phyloP scores from a whole-genome alignment of 1,140 invertebrate genomes.

The Panagrolaimus sp. region DNA sequence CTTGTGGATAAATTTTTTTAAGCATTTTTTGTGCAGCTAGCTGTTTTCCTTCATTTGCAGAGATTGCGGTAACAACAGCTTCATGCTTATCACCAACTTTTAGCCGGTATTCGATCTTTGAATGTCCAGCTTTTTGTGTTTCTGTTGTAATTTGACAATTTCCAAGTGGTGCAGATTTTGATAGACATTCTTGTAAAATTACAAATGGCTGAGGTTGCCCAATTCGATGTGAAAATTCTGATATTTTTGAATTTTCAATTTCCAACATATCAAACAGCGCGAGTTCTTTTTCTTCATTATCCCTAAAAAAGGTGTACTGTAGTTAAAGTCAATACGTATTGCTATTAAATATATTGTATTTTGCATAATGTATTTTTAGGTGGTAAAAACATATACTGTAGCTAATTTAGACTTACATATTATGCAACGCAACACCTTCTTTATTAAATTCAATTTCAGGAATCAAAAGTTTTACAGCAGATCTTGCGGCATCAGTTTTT shows the following conservation, averaged over 20 bases:
- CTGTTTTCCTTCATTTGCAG: slow-evolving; percentile 92
- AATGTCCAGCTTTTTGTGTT: slow-evolving; percentile 16
- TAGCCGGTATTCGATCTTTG: slow-evolving; percentile 7
- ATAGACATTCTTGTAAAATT: background rate
- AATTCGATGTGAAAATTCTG: slow-evolving; percentile 35
- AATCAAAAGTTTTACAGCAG: slow-evolving; percentile 30
- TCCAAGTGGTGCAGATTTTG: background rate
- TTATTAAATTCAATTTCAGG: slow-evolving; percentile 36
- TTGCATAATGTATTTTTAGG: no score
- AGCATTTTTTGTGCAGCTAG: slow-evolving; percentile 84
- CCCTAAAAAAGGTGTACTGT: slow-evolving; percentile 15
- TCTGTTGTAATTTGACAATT: background rate
- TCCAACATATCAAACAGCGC: slow-evolving; percentile 37
- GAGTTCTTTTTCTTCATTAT: slow-evolving; percentile 22
- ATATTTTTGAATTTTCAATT: slow-evolving; percentile 37
- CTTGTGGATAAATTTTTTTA: slow-evolving; percentile 60
- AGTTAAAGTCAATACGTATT: no score
- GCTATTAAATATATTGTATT: no score
- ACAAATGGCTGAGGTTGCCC: slow-evolving; percentile 16
- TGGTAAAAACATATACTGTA: background rate
- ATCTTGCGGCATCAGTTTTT: slow-evolving; percentile 37
- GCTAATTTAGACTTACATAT: slow-evolving; percentile 25
- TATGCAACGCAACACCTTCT: slow-evolving; percentile 11
- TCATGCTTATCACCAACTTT: slow-evolving; percentile 17
- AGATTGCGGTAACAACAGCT: slow-evolving; percentile 69